Base-by-base conservation (phyloP, 1,140 invertebrate species). In the Globodera rostochiensis region DNA sequence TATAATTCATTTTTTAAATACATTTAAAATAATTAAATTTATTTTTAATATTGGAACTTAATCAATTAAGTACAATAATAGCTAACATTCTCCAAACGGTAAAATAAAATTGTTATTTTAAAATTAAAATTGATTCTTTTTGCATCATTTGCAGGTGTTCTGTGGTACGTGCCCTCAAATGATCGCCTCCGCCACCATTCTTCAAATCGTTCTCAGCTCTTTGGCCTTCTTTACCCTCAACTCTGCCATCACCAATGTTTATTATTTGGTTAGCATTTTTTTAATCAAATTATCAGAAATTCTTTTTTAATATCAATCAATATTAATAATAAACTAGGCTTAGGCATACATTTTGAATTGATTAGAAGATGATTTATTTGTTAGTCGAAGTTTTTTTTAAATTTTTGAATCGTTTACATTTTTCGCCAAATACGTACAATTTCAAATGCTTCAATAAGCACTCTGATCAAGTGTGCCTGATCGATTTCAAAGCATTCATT, bases 211-310 rank as follows among this genome's bases (percentile, higher is more conserved):
- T 19, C 73, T 89, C 11, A 81, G 85, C 36, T 71, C 88, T 15
- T 74, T 89, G 15, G 88, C 88, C 13, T 81, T 88, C 11, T 89
- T 89, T 80, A 84, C 88, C 8, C 77, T 89, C 15, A 84, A 82
- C 47, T 83, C 87, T 13, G 73, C 87, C 46, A 89, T 89, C 21
- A 89, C 88, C 4, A 89, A 89, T 80, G 81, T 88, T 47, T 89
- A 86, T 82, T 89, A 88, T 77, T 53, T 88, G 57, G 87, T 89
- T 74, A 83, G 77, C 49, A 66, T 50, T 66, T 21, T 25, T 25
- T 70, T 6, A 6, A 3, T 49, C 8, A 74, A 49, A 74, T 73
- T 73, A 46, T 70, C 13, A 15, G 66, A 19, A 79, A 76, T 7
- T 73, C 45, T 73, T 49, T 76, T 36, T 36, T 36, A 36, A 36